phyloP scores from a whole-genome alignment of 2,888 invertebrate species.

The Meiosimyza decipiens region DNA sequence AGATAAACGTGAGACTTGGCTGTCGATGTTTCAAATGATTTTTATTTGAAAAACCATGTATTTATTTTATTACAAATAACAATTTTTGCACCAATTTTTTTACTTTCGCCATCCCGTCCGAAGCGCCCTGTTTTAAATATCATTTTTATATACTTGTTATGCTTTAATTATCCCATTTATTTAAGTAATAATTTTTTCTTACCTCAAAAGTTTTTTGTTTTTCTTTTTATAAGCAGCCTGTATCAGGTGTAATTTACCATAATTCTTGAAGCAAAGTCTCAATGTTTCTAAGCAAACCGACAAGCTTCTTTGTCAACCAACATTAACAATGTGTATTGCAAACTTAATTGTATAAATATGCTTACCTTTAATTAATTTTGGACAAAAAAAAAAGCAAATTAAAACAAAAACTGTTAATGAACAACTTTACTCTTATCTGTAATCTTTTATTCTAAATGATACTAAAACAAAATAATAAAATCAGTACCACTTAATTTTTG shows the following conservation, averaged over 20 bases:
- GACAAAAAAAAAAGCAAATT: slow-evolving; percentile 26
- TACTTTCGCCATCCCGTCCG: neutral
- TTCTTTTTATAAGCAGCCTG: slow-evolving; percentile 22
- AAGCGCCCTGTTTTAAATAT: neutral
- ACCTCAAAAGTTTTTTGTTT: neutral
- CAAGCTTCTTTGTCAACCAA: no score
- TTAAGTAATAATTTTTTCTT: no score
- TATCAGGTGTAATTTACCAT: slow-evolving; percentile 22
- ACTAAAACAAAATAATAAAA: slow-evolving; percentile 26
- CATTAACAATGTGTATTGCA: no score
- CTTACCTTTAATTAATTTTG: neutral
- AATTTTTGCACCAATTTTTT: neutral
- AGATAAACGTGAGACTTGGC: no score
- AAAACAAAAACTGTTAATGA: slow-evolving; percentile 33
- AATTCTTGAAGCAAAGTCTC: no score
- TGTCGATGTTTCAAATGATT: no score
- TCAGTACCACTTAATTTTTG: slow-evolving; percentile 33
- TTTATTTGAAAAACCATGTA: no score
- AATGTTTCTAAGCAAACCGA: no score
- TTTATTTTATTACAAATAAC: no score
- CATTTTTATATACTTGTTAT: neutral
- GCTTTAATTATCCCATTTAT: no score
- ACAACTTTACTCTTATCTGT: slow-evolving; percentile 22
- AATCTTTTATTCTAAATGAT: slow-evolving; percentile 44
- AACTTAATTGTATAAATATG: no score